These are phyloP conservation scores for Aix galericulata DNA, from an alignment of 2,113 vertebrate species.

Conservation along the genomic window DNA sequence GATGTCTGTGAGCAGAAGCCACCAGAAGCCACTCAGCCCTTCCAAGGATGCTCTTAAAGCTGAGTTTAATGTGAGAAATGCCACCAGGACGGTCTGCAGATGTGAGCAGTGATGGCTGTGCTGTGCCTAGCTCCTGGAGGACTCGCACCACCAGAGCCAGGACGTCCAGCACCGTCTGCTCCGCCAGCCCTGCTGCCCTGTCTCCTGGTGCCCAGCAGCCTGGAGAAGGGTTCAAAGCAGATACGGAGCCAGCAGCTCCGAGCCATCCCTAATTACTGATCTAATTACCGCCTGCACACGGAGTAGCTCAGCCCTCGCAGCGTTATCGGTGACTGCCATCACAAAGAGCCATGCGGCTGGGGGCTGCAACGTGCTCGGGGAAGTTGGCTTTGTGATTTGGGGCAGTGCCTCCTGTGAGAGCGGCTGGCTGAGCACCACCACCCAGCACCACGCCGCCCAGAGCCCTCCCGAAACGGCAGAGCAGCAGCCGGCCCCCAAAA, in stretches of 20 bases:
- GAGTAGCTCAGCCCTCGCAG: neutral
- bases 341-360: neutral
- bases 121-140: too few relatives aligned
- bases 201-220: neutral
- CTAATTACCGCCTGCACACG: neutral
- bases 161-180: neutral
- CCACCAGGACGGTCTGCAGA: neutral
- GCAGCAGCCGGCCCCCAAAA: neutral
- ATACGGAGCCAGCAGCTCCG: too few relatives aligned
- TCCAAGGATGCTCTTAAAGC: neutral
- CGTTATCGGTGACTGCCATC: fast-evolving
- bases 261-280: neutral
- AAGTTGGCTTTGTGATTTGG: neutral
- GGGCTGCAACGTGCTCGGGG: neutral
- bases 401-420: fast-evolving
- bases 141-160: neutral
- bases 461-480: neutral
- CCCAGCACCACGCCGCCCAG: fast-evolving
- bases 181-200: too few relatives aligned
- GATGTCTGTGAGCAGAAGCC: neutral
- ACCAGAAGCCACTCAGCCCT: neutral
- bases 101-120: neutral
- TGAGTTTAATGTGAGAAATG: neutral
- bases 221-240: too few relatives aligned
- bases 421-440: fast-evolving